phyloP scores from a whole-genome alignment of 1,140 invertebrate genomes.

The Diplogasteroides magnus region DNA sequence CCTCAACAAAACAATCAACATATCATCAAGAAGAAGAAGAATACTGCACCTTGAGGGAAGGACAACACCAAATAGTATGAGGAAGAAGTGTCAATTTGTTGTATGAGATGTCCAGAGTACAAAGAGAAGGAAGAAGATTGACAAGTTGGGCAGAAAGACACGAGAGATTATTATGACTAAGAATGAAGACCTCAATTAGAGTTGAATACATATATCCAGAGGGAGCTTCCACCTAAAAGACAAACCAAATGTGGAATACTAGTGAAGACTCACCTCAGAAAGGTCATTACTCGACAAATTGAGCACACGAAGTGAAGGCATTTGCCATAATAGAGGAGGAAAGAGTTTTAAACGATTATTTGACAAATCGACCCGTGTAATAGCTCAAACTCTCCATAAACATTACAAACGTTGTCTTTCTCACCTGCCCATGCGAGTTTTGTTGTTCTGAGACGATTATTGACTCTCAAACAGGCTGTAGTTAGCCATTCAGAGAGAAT shows the following conservation, averaged over 20 bases:
- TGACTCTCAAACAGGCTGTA: constrained; percentile 64
- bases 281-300: constrained; percentile 17
- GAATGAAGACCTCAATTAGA: not conserved
- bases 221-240: not conserved
- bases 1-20: not conserved
- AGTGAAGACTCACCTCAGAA: not conserved
- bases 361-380: constrained; percentile 88
- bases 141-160: not conserved
- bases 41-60: constrained; percentile 81
- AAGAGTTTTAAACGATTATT: constrained; percentile 76
- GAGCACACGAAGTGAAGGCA: constrained; percentile 66
- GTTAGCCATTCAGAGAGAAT: constrained; percentile 74
- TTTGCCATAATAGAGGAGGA: constrained; percentile 75
- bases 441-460: not conserved
- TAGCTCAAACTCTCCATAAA: constrained; percentile 63
- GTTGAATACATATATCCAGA: not conserved
- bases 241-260: too few species aligned
- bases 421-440: not conserved
- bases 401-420: not conserved
- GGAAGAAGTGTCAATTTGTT: constrained; percentile 84
- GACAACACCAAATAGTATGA: constrained; percentile 79
- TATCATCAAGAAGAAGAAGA: not conserved
- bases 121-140: constrained; percentile 66
- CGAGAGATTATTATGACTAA: not conserved
- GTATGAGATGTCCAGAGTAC: constrained; percentile 81